Conservation (phyloP, 1,140 invertebrate species). For the Anoplophora glabripennis region DNA sequence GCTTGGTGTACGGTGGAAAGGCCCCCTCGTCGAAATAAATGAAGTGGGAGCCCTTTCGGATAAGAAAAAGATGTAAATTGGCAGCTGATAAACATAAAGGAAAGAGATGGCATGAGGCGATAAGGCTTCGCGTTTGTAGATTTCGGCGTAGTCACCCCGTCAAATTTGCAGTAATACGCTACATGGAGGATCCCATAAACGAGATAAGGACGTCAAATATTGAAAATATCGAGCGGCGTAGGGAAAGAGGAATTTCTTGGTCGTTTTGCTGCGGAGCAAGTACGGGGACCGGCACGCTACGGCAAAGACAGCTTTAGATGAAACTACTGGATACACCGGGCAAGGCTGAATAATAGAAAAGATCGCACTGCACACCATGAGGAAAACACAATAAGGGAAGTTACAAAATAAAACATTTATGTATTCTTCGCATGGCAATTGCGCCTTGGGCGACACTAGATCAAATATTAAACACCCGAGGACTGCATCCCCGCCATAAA, state of each 20-base stretch:
- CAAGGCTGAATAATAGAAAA: conserved; percentile 10
- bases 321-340: not conserved
- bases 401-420: conserved; percentile 15
- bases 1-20: not conserved
- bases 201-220: not conserved
- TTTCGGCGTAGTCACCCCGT: not conserved
- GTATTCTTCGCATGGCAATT: conserved; percentile 12
- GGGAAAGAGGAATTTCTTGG: not conserved
- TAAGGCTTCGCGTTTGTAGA: conserved; percentile 2
- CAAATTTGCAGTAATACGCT: not conserved
- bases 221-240: not conserved
- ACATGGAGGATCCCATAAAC: not conserved
- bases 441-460: conserved; percentile 12
- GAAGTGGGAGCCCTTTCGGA: conserved; percentile 1
- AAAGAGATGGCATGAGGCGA: not conserved
- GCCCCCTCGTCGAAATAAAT: not conserved
- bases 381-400: conserved; percentile 16
- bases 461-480: conserved; percentile 15
- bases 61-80: conserved; percentile 11
- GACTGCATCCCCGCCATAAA: conserved; percentile 6
- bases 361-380: conserved; percentile 11
- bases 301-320: no score
- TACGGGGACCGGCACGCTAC: not conserved
- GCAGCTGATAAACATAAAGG: not conserved
- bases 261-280: not conserved